Base-by-base conservation (phyloP, 2,888 invertebrate genomes). In the Hoplodrina blanda region DNA sequence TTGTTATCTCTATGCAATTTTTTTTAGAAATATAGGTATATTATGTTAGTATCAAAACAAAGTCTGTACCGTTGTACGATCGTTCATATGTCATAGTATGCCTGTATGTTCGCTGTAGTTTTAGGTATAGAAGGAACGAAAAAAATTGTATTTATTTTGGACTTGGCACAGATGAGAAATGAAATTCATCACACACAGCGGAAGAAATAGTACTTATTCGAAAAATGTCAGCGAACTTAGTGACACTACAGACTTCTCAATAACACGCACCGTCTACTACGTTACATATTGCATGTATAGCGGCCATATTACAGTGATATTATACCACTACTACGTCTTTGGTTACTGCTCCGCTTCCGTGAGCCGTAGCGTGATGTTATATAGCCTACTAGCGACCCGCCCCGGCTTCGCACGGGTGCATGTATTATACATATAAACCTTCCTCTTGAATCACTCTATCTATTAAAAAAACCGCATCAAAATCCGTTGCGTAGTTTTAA, bases 161-260 rank as follows among this genome's bases (percentile, higher is more conserved):
- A 70, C 13, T 70, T 46, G 69, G 53, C 52, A 53, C 59, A 37
- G 25, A 46, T 52, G 15, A 53, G 33, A 17, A 33, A 46, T 53
- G 2, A 37, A 57, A 65, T 13, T n/a, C n/a, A 19, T 5, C 25
- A 52, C 20, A 33, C 17, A 6, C 4, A 4, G 10, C 13, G 4
- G 4, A 59, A 6, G 15, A 44, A 66, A 53, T n/a, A n/a, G 5
- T 37, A n/a, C n/a, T n/a, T n/a, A 17, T 33, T 57, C 33, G 0
- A 6, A n/a, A 65, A 50, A 15, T 57, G 44, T 44, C 44, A 15
- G 17, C 46, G 44, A 4, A 44, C 15, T 44, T 5, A 15, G 46
- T 6, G 17, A 46, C 41, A 41, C 41, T 13, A 41, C 41, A 41
- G 13, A 41, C 41, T 46, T 5, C 46, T 4, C 17, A 17, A 17